Base-by-base conservation (phyloP, 2,113 vertebrate species). In the Esox niger region DNA sequence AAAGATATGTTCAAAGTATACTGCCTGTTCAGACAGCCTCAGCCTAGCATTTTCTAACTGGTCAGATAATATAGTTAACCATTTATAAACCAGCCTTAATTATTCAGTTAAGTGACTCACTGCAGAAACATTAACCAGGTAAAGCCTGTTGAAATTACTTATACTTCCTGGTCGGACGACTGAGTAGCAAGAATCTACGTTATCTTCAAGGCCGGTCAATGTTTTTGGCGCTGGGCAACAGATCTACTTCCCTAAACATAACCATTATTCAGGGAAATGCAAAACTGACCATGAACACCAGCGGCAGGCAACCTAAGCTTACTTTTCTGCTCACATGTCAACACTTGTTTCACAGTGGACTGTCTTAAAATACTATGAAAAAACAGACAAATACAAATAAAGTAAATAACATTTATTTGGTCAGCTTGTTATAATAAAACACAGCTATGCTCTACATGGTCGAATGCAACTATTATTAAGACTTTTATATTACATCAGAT, bases 401-500 rank as follows among this genome's bases (percentile, higher is more conserved):
- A 68, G 68, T 26, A 70, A 61, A 56, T 66, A 57, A 63, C 1
- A 32, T 91, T 91, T 91, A 92, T 91, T 91, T 54, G 26, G 80
- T 25, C 11, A 73, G 13, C 38, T 43, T 43, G 35, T 61, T 62
- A 74, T 60, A 71, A 38, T 1, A 69, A 69, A 78, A 60, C 73
- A 73, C 71, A 77, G 15, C 75, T 71, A 83, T 91, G 86, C 86
- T 84, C 69, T 67, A 76, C 70, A 66, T 69, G 79, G 74, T 67
- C 29, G 65, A 67, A 78, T 57, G 68, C 60, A 82, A 62, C 86
- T 77, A 71, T 68, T 11, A 62, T 84, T 78, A 59, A 30, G 79
- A 31, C 76, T 77, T 83, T 91, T 87, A 88, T 85, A 72, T 15
- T 62, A 57, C 76, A 90, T 92, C 91, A 64, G 86, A 75, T 62